Base-by-base conservation (phyloP, 1,140 invertebrate genomes). In the Tribolium castaneum region DNA sequence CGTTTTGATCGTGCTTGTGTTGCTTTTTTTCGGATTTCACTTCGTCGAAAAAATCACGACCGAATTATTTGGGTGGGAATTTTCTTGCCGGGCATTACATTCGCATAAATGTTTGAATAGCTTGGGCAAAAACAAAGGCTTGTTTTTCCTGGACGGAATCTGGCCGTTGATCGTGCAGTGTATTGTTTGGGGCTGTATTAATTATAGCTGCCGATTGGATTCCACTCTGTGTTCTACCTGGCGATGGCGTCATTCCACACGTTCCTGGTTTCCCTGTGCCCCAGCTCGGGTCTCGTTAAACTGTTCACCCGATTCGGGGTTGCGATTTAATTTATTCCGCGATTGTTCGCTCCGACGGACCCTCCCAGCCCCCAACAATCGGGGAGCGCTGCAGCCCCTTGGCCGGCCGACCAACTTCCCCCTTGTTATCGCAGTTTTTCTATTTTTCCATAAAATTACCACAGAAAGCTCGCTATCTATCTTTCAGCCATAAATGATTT, bases 161-260 rank as follows among this genome's bases (percentile, higher is more conserved):
- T 73, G 75, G 70, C 79, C 49, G 70, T 50, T 71, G 22, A 56
- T 51, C 70, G 70, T 70, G 34, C 52, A 74, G 66, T 73, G 75
- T 76, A 62, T 76, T 59, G 75, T 76, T 70, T 50, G 79, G 77
- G 77, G 56, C 77, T 81, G 80, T 79, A 83, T 83, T 83, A 83
- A 83, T 83, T 82, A 83, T 83, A 78, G 80, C 82, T 70, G 76
- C 82, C 82, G 82, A 83, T 83, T 82, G 82, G 81, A 83, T 83
- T 83, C 82, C 81, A 75, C 45, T 78, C 79, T 78, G 81, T 82
- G 78, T 83, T 82, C 81, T 83, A 83, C 82, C 82, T 83, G 82
- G 81, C 78, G 51, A 59, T 78, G 76, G 78, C 81, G 78, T 82
- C 81, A 82, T 82, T 82, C 82, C 82, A 74, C 78, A 73, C 80